A percentile compares a stretch with the other conserved stretches of the same genome.
phyloP scores from a whole-genome alignment of 2,888 invertebrate species.

The Argynnis bischoffii region DNA sequence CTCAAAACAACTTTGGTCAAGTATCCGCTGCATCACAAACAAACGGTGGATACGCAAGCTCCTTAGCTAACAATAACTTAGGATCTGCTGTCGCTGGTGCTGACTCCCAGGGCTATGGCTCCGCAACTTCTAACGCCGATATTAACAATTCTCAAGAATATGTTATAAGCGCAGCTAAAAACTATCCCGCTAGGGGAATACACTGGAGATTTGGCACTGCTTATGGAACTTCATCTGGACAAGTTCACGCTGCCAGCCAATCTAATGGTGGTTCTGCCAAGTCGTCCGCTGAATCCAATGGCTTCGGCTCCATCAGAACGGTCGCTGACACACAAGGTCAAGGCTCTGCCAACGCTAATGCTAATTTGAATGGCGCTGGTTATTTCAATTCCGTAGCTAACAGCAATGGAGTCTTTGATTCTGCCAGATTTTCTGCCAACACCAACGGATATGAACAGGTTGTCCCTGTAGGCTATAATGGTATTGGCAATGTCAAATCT shows the following conservation, averaged over 20 bases:
- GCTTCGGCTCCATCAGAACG: conserved; percentile 48
- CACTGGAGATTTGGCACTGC: conserved; percentile 70
- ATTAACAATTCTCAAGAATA: conserved; percentile 52
- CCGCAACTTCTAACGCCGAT: conserved; percentile 60
- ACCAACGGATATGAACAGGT: conserved; percentile 41
- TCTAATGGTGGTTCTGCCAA: conserved; percentile 45
- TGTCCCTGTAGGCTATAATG: conserved; percentile 39
- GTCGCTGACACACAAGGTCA: conserved; percentile 52
- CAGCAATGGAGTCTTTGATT: conserved; percentile 46
- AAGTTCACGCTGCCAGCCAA: conserved; percentile 46
- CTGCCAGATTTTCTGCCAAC: conserved; percentile 46
- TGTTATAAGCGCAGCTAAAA: conserved; percentile 53
- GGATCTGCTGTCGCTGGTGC: conserved; percentile 52
- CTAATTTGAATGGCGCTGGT: conserved; percentile 52
- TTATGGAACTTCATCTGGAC: conserved; percentile 56
- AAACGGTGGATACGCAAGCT: conserved; percentile 52
- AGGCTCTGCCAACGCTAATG: conserved; percentile 52
- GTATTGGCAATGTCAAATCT: conserved; percentile 38
- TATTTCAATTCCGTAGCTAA: conserved; percentile 52
- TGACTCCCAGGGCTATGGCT: conserved; percentile 55
- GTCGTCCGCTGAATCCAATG: conserved; percentile 48
- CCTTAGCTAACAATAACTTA: conserved; percentile 47
- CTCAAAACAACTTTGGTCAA: conserved; percentile 49
- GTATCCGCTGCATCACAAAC: conserved; percentile 49
- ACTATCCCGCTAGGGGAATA: conserved; percentile 52